These are phyloP conservation scores for Arnoldichthys spilopterus DNA, from an alignment of 2,797 vertebrate species.

Conservation along the genomic window DNA sequence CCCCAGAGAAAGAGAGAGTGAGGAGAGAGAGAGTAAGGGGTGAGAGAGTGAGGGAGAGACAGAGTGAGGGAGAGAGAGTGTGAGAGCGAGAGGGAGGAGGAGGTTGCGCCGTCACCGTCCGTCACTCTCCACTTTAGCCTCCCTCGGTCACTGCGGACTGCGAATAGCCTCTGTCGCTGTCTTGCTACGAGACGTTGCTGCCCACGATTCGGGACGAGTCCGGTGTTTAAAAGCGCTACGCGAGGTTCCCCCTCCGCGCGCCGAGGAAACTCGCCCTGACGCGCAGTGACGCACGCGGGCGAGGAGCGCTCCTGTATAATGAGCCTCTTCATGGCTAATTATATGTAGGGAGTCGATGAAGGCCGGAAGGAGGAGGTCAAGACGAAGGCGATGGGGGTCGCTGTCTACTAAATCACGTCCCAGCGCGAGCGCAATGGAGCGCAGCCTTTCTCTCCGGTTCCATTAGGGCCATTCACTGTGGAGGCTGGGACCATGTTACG, in stretches of 20 bases:
- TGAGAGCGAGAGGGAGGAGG: constrained; percentile 2
- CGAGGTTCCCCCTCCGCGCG: constrained; percentile 14
- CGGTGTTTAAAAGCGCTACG: constrained; percentile 9
- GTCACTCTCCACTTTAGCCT: constrained; percentile 11
- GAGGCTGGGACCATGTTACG: not conserved
- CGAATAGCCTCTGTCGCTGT: too few species aligned
- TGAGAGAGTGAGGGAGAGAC: not conserved
- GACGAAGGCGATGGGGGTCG: constrained; percentile 19
- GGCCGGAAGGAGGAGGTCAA: constrained; percentile 25
- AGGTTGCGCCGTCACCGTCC: constrained; percentile 22
- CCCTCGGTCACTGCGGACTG: not conserved
- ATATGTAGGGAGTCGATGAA: constrained; percentile 20
- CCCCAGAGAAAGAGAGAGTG: constrained; percentile 1
- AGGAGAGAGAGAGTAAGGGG: not conserved
- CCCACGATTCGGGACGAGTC: too few species aligned
- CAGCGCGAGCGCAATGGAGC: constrained; percentile 39
- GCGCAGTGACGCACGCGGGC: constrained; percentile 48
- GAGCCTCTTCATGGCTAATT: constrained; percentile 34
- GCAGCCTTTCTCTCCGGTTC: constrained; percentile 18
- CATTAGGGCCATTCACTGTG: constrained; percentile 18
- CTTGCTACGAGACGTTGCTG: too few species aligned
- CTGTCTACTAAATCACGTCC: constrained; percentile 42
- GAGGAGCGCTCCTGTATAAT: constrained; percentile 15
- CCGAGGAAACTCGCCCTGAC: constrained; percentile 20
- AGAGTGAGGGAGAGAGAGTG: not conserved